A percentile compares a stretch with the other conserved stretches of the same genome.
Evolutionary conservation across 1,140 invertebrate genomes (phyloP).

Genomic region (Drosophila malerkotliana): DNA sequence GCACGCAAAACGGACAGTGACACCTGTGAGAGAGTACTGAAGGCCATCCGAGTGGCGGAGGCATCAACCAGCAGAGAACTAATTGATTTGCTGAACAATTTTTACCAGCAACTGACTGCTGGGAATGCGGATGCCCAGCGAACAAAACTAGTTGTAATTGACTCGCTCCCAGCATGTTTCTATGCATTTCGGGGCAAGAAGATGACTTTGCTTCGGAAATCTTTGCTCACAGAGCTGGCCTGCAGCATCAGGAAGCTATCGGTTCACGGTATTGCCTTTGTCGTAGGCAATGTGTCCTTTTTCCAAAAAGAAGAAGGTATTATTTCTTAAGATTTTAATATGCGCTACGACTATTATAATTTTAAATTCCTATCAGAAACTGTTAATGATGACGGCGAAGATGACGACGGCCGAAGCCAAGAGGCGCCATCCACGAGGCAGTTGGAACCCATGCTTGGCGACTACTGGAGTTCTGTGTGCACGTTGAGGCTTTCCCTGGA

Average conservation of each 20-base stretch:
- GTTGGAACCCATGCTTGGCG: conserved; percentile 33
- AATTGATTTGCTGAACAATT: conserved; percentile 28
- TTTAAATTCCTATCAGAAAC: conserved; percentile 15
- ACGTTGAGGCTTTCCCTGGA: conserved; percentile 55
- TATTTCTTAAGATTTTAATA: conserved; percentile 1
- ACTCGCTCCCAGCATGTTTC: conserved; percentile 62
- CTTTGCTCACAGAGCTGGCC: conserved; percentile 39
- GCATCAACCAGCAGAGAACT: conserved; percentile 19
- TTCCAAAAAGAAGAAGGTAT: conserved; percentile 22
- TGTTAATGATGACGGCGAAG: conserved; percentile 18
- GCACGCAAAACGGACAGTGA: conserved; percentile 25
- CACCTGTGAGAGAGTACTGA: conserved; percentile 28
- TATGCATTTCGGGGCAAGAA: conserved; percentile 34
- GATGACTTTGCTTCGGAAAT: conserved; percentile 21
- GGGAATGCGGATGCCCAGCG: conserved; percentile 6
- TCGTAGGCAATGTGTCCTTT: conserved; percentile 56
- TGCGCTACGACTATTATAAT: conserved; percentile 15
- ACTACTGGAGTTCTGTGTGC: conserved; percentile 65
- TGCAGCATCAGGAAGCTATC: conserved; percentile 49
- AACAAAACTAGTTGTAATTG: conserved; percentile 63
- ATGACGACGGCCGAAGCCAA: conserved; percentile 27
- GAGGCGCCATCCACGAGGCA: background rate
- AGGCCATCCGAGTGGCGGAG: conserved; percentile 44
- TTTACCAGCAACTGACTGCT: conserved; percentile 25
- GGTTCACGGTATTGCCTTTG: conserved; percentile 35